These are phyloP conservation scores for Callosobruchus maculatus DNA, from an alignment of 2,888 invertebrate species.

Conservation along the genomic window DNA sequence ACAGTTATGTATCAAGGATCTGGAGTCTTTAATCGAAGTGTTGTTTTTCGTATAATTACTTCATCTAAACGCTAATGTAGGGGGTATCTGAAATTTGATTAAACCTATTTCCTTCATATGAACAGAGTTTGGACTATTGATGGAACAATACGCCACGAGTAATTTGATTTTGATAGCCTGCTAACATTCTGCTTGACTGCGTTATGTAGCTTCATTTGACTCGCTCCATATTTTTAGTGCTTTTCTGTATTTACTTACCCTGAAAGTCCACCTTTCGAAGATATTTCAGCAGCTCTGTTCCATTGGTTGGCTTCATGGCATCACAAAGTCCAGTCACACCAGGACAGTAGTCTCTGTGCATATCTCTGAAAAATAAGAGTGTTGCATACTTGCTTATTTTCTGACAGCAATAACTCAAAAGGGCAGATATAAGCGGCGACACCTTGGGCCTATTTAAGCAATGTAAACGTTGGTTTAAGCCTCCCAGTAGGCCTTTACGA, in stretches of 20 bases:
- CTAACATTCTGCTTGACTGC: no score
- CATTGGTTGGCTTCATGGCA: conserved; percentile 86
- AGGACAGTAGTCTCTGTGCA: conserved; percentile 79
- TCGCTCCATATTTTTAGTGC: no score
- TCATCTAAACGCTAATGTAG: no score
- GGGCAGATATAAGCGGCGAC: neutral
- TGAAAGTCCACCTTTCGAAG: conserved; percentile 82
- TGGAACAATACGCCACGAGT: no score
- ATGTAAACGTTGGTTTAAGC: neutral
- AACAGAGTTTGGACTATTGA: no score
- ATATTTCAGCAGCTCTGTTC: conserved; percentile 77
- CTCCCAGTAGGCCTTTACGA: neutral
- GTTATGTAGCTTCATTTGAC: no score
- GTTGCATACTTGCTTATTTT: neutral
- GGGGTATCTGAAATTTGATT: no score
- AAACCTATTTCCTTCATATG: no score
- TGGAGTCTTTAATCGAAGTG: no score
- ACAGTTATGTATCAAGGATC: no score
- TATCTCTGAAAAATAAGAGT: conserved; percentile 61
- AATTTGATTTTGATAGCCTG: no score
- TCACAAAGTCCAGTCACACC: conserved; percentile 76
- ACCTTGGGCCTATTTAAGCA: neutral
- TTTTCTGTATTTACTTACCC: conserved; percentile 57
- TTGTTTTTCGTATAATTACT: no score
- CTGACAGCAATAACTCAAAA: neutral